A percentile compares a stretch with the other conserved stretches of the same genome.
Conservation (phyloP, 2,797 vertebrate species). For the Tapirus indicus region DNA sequence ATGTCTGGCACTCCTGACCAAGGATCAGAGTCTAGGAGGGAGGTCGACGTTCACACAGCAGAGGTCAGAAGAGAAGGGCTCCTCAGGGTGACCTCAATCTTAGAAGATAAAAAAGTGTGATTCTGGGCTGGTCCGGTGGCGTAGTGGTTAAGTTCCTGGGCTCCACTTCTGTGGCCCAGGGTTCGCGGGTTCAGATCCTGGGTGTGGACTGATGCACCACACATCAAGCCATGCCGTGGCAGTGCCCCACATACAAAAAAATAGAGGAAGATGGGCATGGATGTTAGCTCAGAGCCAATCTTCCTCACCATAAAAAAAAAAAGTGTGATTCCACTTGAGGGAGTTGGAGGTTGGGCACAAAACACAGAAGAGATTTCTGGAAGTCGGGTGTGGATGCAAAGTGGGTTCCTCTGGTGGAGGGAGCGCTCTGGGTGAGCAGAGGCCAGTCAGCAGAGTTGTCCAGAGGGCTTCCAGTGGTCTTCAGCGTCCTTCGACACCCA, state of each 20-base stretch:
- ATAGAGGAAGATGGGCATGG: no score
- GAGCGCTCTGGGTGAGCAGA: neutral
- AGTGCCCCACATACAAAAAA: no score
- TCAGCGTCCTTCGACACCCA: neutral
- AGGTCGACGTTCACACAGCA: neutral
- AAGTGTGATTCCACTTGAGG: neutral
- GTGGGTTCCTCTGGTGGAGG: neutral
- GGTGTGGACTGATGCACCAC: no score
- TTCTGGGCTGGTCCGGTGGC: no score
- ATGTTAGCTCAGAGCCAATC: no score
- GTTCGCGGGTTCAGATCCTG: no score
- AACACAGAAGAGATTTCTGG: conserved; percentile 34
- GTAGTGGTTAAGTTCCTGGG: no score
- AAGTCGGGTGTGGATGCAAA: neutral
- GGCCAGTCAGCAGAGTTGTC: neutral
- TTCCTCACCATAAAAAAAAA: neutral
- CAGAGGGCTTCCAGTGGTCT: neutral
- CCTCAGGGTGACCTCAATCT: neutral
- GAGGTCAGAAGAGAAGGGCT: neutral
- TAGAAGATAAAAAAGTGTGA: neutral
- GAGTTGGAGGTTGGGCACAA: neutral
- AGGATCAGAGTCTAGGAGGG: neutral
- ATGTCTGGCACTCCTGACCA: neutral
- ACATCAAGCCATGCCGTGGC: no score
- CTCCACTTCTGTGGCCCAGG: no score